These are phyloP conservation scores for Syritta pipiens DNA, from an alignment of 2,888 invertebrate genomes.

Conservation along the genomic window DNA sequence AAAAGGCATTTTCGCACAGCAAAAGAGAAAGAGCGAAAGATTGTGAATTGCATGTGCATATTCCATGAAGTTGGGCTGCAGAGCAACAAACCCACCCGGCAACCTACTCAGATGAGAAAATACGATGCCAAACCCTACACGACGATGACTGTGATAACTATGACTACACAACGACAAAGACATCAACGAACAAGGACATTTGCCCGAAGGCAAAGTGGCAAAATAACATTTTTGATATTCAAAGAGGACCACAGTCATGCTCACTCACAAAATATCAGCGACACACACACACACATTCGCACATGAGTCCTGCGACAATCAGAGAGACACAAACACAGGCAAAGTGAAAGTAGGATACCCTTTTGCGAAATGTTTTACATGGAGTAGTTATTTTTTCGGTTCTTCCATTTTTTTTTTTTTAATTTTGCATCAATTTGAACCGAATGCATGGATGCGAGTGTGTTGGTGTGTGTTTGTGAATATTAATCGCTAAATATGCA, in stretches of 20 bases:
- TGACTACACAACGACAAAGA: conserved; percentile 13
- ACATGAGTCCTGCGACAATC: conserved; percentile 39
- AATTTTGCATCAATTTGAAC: conserved; percentile 53
- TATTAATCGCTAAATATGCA: conserved; percentile 60
- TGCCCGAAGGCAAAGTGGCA: conserved; percentile 55
- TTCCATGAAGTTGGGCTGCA: background rate
- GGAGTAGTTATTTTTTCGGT: conserved; percentile 20
- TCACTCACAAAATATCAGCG: background rate
- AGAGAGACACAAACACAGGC: conserved; percentile 8
- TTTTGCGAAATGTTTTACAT: conserved; percentile 52
- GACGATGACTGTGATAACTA: no score
- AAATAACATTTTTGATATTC: conserved; percentile 65
- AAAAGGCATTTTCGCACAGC: conserved; percentile 43
- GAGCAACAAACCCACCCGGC: conserved; percentile 4
- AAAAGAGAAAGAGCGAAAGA: no score
- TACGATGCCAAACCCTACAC: no score
- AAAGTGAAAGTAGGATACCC: conserved; percentile 39
- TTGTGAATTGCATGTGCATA: conserved; percentile 17
- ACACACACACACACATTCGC: conserved; percentile 37
- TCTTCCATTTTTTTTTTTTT: conserved; percentile 15
- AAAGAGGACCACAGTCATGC: conserved; percentile 39
- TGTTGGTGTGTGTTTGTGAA: conserved; percentile 17
- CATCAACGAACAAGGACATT: conserved; percentile 50
- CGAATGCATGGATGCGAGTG: conserved; percentile 11
- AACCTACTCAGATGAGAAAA: conserved; percentile 6